Evolutionary conservation across 2,888 invertebrate species (phyloP).

Genomic region (Lasioglossum vierecki): DNA sequence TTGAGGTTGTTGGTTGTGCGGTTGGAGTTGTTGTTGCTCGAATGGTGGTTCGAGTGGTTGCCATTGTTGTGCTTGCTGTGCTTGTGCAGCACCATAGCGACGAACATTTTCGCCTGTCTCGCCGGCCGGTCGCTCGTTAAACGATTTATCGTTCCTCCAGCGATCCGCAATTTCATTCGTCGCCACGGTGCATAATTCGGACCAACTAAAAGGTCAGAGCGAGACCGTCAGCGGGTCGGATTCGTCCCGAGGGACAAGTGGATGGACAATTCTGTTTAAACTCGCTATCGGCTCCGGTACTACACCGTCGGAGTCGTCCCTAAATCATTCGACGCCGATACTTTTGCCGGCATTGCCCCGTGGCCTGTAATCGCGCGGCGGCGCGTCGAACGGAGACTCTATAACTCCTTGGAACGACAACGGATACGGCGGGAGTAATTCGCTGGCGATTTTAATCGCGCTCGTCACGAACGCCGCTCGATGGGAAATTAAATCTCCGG

Average conservation of each 20-base stretch:
- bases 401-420: background rate
- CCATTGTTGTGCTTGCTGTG: constrained; percentile 78
- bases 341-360: background rate
- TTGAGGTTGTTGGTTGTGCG: constrained; percentile 67
- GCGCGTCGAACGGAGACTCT: background rate
- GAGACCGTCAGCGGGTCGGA: constrained; percentile 4
- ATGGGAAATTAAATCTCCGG: constrained; percentile 43
- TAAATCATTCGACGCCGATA: background rate
- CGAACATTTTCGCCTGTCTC: constrained; percentile 77
- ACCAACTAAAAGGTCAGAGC: constrained; percentile 49
- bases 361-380: background rate
- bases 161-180: constrained; percentile 59
- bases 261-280: constrained; percentile 33
- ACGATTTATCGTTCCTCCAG: constrained; percentile 49
- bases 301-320: background rate
- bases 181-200: constrained; percentile 55
- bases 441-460: constrained; percentile 20
- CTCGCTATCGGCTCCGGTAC: background rate
- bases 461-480: constrained; percentile 11
- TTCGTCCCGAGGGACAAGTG: constrained; percentile 47
- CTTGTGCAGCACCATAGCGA: constrained; percentile 83
- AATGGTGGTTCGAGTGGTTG: constrained; percentile 73
- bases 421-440: background rate
- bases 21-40: constrained; percentile 74
- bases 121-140: constrained; percentile 48